Percentiles rank a stretch among this genome's conserved stretches.
Evolutionary conservation across 2,888 invertebrate genomes (phyloP).

Genomic region (Resseliella maxima): DNA sequence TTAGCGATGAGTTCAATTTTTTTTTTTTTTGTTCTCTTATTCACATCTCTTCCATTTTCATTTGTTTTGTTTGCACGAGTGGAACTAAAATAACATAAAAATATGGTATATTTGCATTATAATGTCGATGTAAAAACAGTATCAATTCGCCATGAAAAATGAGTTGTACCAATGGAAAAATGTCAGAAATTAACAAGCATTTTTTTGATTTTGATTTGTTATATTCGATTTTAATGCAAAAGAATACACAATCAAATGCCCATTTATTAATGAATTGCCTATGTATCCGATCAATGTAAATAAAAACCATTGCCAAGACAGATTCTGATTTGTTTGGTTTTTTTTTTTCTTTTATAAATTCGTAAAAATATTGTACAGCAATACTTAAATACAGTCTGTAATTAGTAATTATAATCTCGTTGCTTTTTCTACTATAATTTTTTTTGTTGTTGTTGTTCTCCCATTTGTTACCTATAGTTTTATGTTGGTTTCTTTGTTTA

Average conservation of each 20-base stretch:
- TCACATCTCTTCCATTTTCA: neutral
- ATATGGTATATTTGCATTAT: neutral
- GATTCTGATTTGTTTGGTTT: too few relatives aligned
- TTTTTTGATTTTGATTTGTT: constrained; percentile 53
- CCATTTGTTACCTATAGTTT: too few relatives aligned
- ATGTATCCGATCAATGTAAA: neutral
- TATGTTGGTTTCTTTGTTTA: constrained; percentile 18
- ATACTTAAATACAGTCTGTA: neutral
- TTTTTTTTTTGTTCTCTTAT: constrained; percentile 5
- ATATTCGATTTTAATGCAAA: neutral
- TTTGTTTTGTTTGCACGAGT: neutral
- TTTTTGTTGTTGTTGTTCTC: neutral
- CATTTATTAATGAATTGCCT: constrained; percentile 38
- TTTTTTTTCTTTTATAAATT: neutral
- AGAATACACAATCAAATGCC: neutral
- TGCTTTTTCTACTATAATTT: neutral
- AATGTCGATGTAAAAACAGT: neutral
- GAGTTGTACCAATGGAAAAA: constrained; percentile 5
- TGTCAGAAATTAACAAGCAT: constrained; percentile 15
- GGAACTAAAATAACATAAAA: neutral
- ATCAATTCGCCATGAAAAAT: constrained; percentile 55
- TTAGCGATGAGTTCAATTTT: constrained; percentile 22
- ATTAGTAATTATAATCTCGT: constrained; percentile 52
- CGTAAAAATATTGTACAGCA: neutral
- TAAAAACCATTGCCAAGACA: neutral